Evolutionary conservation across 2,113 vertebrate genomes (phyloP), one percentile per base, ranked within the genome.

Genomic region (Pitta sordida): DNA sequence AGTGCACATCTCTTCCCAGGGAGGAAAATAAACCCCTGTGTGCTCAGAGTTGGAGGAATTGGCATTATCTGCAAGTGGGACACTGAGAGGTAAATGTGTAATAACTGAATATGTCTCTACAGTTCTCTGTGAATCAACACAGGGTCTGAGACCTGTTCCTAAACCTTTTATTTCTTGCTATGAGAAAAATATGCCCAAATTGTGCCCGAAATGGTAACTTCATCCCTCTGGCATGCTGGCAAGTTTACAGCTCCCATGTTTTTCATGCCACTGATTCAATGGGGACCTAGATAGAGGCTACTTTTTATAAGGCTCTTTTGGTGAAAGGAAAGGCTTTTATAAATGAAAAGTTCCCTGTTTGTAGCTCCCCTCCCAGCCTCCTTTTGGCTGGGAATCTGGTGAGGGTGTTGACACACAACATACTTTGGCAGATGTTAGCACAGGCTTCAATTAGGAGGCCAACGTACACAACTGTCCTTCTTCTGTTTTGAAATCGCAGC

Each of bases 371-470:
- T 86, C 85, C 80, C 49, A 1, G 67, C 80, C 79, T 82, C 70
- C 78, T 74, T 93, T 90, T 95, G 94, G 90, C 88, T 80, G 64
- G 93, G 91, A 86, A 60, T 91, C 83, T 74, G 82, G 65, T 84
- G 64, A 81, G 89, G 89, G 83, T 95, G 93, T 95, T 96, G 97
- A 96, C 84, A 96, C 79, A 80, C 90, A 94, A 91, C 73, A 62
- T 95, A 94, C 88, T 94, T 96, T 90, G 95, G 91, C 94, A 97
- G 94, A 95, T 96, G 94, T 92, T 86, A 75, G 73, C 85, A 76
- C 76, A 77, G 94, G 77, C 93, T 95, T 89, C 64, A 69, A 36
- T 88, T 71, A 77, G 74, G 76, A 90, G 76, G 92, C 94, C 93
- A 91, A 37, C 12, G 6, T 89, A 87, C 74, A 82, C 59, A 90